Conservation (phyloP, 2,888 invertebrate genomes). For the Caenorhabditis parvicauda region DNA sequence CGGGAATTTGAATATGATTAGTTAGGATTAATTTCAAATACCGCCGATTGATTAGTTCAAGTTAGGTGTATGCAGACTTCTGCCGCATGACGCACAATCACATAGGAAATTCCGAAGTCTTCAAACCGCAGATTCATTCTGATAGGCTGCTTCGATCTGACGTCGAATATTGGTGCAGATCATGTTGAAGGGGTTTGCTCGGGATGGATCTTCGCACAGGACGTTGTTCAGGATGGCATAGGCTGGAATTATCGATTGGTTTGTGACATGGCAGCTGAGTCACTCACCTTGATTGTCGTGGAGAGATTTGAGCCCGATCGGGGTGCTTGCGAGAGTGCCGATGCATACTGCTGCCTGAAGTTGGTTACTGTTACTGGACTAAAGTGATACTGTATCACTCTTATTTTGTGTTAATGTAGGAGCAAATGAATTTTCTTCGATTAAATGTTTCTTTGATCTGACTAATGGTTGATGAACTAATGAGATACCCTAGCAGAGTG, state of each 20-base stretch:
- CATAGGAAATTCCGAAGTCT: too few relatives aligned
- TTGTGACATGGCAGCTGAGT: background rate
- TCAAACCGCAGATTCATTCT: conserved; percentile 44
- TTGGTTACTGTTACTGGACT: background rate
- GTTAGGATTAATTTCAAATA: too few relatives aligned
- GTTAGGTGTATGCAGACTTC: too few relatives aligned
- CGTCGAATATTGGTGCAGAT: conserved; percentile 52
- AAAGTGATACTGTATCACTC: too few relatives aligned
- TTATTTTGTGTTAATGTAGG: too few relatives aligned
- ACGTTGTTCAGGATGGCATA: conserved; percentile 46
- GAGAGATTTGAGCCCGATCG: conserved; percentile 51
- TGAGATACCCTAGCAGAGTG: too few relatives aligned
- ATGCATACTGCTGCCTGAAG: conserved; percentile 55
- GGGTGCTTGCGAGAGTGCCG: conserved; percentile 48
- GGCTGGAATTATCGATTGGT: conserved; percentile 20
- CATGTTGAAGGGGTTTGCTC: conserved; percentile 45
- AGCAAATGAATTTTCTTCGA: too few relatives aligned
- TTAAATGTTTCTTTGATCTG: too few relatives aligned
- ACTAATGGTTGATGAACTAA: too few relatives aligned
- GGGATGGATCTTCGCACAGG: conserved; percentile 39
- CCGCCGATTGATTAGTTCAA: too few relatives aligned
- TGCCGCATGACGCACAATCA: too few relatives aligned
- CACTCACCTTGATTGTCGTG: conserved; percentile 45
- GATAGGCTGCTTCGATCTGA: conserved; percentile 42
- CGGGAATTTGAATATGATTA: too few relatives aligned